Conservation (phyloP, 2,797 vertebrate species). For the Eidolon dupreanum region DNA sequence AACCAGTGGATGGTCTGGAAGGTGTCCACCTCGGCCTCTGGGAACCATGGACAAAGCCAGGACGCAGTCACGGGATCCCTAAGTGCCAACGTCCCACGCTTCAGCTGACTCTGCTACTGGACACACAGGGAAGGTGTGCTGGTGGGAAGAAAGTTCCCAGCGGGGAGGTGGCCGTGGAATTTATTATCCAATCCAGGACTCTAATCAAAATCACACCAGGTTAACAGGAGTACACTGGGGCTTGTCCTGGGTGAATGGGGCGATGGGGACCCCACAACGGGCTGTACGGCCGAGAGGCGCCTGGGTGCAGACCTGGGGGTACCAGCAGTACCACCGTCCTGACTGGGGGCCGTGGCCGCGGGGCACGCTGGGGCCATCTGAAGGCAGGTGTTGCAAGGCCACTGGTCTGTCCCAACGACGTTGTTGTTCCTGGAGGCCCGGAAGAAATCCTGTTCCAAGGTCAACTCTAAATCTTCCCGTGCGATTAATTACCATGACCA, state of each 20-base stretch:
- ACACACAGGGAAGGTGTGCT: neutral
- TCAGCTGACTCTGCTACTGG: neutral
- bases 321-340: fast-evolving
- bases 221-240: neutral
- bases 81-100: fast-evolving
- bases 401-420: neutral
- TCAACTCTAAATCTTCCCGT: neutral
- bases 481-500: neutral
- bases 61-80: fast-evolving
- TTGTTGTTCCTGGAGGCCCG: fast-evolving
- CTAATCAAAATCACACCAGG: neutral
- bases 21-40: neutral
- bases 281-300: neutral
- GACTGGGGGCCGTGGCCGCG: no score
- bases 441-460: neutral
- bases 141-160: neutral
- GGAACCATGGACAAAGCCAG: neutral
- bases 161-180: neutral
- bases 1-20: no score
- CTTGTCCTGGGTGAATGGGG: no score
- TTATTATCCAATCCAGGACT: neutral
- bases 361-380: neutral
- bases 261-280: neutral
- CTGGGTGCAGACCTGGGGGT: neutral
- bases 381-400: neutral